These are phyloP conservation scores for Diglossa brunneiventris DNA, from an alignment of 2,113 vertebrate species.

Conservation along the genomic window DNA sequence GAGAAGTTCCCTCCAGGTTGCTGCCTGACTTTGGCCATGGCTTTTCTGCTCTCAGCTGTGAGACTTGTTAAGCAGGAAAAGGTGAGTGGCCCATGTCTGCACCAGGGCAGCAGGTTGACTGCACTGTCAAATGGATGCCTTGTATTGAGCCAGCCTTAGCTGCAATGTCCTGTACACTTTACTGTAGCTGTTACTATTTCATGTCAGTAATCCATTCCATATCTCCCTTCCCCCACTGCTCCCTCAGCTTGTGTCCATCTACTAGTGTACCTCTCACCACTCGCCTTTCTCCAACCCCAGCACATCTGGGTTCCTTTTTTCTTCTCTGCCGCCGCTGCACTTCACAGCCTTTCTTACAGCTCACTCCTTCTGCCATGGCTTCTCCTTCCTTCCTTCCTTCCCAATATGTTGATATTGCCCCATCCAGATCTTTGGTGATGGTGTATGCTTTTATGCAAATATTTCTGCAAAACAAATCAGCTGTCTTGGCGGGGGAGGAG, in stretches of 20 bases:
- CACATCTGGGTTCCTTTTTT: not conserved
- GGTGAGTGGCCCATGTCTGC: accelerated
- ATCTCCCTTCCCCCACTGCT: not conserved
- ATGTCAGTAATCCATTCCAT: not conserved
- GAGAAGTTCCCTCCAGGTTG: not conserved
- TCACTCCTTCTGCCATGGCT: not conserved
- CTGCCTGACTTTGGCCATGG: not conserved
- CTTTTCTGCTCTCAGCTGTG: not conserved
- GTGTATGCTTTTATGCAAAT: not conserved
- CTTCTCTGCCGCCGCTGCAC: not conserved
- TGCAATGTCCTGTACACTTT: not conserved
- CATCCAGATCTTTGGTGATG: not conserved
- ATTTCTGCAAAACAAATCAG: not conserved
- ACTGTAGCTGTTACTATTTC: not conserved
- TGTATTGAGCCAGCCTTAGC: not conserved
- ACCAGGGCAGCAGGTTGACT: not conserved
- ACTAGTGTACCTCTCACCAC: accelerated
- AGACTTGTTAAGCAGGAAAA: not conserved
- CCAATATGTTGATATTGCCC: accelerated
- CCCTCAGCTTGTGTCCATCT: not conserved
- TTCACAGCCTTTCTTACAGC: not conserved
- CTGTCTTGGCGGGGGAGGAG: accelerated
- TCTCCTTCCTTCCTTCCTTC: not conserved
- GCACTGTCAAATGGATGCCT: not conserved
- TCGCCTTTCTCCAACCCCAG: not conserved